phyloP scores from a whole-genome alignment of 2,888 invertebrate species.

The Hirtodrosophila duncani region DNA sequence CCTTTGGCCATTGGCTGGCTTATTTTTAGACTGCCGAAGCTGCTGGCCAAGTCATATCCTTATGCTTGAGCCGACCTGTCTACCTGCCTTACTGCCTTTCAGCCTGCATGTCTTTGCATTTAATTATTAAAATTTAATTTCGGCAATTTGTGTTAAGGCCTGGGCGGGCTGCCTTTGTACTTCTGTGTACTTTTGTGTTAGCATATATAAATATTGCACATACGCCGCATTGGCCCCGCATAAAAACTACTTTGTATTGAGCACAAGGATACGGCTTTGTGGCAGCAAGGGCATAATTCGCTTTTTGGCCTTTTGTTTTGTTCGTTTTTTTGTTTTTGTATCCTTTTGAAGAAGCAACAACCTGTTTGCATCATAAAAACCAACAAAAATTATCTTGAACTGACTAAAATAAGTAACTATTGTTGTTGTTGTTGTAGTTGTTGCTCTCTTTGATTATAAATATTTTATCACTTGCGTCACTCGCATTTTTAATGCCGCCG shows the following conservation, averaged over 20 bases:
- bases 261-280: no score
- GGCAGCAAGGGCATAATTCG: no score
- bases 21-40: no score
- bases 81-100: conserved; percentile 1
- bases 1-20: no score
- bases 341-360: conserved; percentile 17
- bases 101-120: conserved; percentile 38
- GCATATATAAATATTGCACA: conserved; percentile 1
- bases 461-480: conserved; percentile 72
- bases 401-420: conserved; percentile 24
- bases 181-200: conserved; percentile 1
- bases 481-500: conserved; percentile 60
- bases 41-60: no score
- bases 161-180: conserved; percentile 7
- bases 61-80: no score
- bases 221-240: conserved; percentile 15
- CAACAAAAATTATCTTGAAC: not conserved
- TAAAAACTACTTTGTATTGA: conserved; percentile 38
- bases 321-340: no score
- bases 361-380: conserved; percentile 28
- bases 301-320: no score
- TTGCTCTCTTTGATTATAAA: conserved; percentile 46
- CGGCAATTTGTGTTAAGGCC: conserved; percentile 46
- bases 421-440: conserved; percentile 47
- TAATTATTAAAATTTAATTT: conserved; percentile 72